These are phyloP conservation scores for Paralichthys olivaceus DNA, from an alignment of 2,113 vertebrate species.

Conservation along the genomic window DNA sequence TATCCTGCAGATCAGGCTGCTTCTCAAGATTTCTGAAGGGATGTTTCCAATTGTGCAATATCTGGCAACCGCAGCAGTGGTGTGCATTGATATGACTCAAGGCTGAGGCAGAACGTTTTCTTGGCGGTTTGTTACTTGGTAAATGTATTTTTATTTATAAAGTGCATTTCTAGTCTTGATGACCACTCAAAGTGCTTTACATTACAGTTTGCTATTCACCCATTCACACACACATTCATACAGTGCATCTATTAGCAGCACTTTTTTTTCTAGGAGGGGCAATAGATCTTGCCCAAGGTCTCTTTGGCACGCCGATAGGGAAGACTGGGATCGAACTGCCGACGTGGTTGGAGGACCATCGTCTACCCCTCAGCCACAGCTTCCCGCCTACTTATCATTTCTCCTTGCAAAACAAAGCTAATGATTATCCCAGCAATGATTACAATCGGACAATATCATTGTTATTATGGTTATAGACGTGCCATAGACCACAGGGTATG, in stretches of 20 bases:
- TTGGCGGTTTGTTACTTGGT: accelerated
- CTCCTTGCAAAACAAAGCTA: not conserved
- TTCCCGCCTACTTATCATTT: not conserved
- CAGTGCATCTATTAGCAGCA: too few relatives aligned
- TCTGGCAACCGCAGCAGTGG: not conserved
- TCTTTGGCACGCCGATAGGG: too few relatives aligned
- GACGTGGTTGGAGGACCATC: too few relatives aligned
- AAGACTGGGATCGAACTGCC: too few relatives aligned
- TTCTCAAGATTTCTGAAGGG: constrained; percentile 42
- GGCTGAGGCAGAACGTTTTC: not conserved
- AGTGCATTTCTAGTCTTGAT: too few relatives aligned
- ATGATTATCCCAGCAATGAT: not conserved
- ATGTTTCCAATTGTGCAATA: constrained; percentile 24
- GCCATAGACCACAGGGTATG: not conserved
- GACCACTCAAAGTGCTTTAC: too few relatives aligned
- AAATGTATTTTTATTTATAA: too few relatives aligned
- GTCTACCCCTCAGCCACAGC: too few relatives aligned
- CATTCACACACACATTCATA: too few relatives aligned
- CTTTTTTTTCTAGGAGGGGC: too few relatives aligned
- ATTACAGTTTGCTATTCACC: too few relatives aligned
- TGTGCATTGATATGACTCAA: not conserved
- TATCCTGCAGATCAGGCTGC: constrained; percentile 56
- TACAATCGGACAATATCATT: not conserved
- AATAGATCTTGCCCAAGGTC: too few relatives aligned
- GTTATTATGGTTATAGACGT: not conserved